Percentiles rank a stretch among this genome's conserved stretches.
Conservation (phyloP, 2,888 invertebrate genomes). For the Oegoconia quadripuncta region DNA sequence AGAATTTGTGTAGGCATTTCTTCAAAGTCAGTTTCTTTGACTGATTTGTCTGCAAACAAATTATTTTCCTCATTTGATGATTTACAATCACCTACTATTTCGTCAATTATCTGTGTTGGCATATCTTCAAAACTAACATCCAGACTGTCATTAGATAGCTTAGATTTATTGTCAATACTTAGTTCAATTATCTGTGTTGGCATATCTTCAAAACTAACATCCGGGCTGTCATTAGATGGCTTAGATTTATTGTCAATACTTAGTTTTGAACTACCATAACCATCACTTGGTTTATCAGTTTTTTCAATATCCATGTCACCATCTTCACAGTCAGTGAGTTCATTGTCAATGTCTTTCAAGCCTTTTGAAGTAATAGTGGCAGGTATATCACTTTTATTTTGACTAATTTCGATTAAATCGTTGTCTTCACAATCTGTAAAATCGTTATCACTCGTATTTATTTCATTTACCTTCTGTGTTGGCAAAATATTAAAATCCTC, state of each 20-base stretch:
- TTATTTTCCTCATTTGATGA: constrained; percentile 2
- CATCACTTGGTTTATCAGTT: no score
- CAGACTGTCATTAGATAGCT: constrained; percentile 6
- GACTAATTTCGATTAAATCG: constrained; percentile 23
- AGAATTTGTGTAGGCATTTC: constrained; percentile 33
- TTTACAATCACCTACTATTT: not conserved
- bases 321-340: no score
- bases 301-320: no score
- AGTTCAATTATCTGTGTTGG: constrained; percentile 21
- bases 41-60: no score
- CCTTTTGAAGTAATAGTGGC: no score
- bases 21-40: constrained; percentile 18
- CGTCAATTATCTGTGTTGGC: constrained; percentile 23
- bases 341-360: no score
- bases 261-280: no score
- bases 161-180: no score
- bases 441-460: constrained; percentile 34
- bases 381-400: constrained; percentile 2
- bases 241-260: no score
- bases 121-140: constrained; percentile 25
- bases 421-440: constrained; percentile 50
- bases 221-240: constrained; percentile 3
- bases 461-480: constrained; percentile 35
- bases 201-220: constrained; percentile 24
- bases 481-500: constrained; percentile 43